Percentiles rank a stretch among this genome's conserved stretches.
These are phyloP conservation scores for Raja brachyura DNA, from an alignment of 2,113 vertebrate species.

Conservation along the genomic window DNA sequence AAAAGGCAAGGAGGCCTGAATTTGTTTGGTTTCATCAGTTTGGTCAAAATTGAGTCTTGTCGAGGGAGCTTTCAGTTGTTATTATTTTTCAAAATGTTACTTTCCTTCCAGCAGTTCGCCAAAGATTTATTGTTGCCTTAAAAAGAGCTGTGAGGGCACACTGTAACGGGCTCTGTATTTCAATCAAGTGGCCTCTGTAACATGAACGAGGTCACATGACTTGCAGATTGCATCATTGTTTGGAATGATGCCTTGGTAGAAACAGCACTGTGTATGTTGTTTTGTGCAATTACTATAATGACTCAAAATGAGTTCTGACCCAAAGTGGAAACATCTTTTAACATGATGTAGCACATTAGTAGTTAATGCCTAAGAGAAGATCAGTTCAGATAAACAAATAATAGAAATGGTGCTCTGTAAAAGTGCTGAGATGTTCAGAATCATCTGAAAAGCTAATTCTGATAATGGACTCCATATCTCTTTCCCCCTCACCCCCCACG, in stretches of 20 bases:
- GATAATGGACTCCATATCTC: not conserved
- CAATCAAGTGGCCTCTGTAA: slow-evolving; percentile 17
- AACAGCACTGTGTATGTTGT: slow-evolving; percentile 11
- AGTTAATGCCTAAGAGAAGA: not conserved
- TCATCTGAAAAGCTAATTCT: not conserved
- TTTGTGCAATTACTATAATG: slow-evolving; percentile 18
- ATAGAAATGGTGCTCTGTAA: not conserved
- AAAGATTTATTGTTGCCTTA: not conserved
- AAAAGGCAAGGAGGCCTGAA: not conserved
- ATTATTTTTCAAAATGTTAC: slow-evolving; percentile 18
- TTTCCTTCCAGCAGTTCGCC: not conserved
- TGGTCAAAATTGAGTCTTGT: not conserved
- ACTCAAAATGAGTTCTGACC: not conserved
- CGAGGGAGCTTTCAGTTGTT: slow-evolving; percentile 20
- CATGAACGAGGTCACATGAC: slow-evolving; percentile 10
- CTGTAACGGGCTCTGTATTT: slow-evolving; percentile 25
- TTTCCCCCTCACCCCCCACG: no score
- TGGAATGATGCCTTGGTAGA: slow-evolving; percentile 30
- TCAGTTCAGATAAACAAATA: not conserved
- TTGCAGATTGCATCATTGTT: slow-evolving; percentile 9
- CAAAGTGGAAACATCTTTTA: slow-evolving; percentile 25
- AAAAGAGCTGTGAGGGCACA: not conserved
- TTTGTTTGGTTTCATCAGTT: not conserved
- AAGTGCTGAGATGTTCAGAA: not conserved
- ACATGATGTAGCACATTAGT: not conserved